Conservation (phyloP, 2,888 invertebrate species). For the Caenorhabditis macrosperma region DNA sequence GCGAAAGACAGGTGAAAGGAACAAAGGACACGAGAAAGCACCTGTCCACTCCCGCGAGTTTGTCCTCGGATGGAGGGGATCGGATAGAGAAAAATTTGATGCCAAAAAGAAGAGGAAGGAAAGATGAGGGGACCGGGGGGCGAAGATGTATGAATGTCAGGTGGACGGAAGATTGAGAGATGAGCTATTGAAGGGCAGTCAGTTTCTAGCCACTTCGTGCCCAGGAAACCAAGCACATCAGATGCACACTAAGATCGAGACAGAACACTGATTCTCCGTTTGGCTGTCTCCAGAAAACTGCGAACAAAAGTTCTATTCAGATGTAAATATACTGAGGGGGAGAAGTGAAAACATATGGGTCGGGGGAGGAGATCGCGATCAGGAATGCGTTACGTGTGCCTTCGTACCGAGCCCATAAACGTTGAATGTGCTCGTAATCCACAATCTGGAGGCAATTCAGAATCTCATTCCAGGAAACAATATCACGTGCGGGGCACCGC, state of each 20-base stretch:
- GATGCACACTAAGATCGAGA: too few species aligned
- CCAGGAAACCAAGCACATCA: too few species aligned
- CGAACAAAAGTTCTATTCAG: background rate
- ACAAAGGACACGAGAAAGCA: background rate
- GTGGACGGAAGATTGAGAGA: background rate
- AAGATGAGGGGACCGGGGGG: background rate
- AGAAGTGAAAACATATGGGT: background rate
- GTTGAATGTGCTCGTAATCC: slow-evolving; percentile 48
- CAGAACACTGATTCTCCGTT: too few species aligned
- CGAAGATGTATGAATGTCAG: background rate
- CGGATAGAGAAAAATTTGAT: too few species aligned
- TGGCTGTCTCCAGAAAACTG: background rate
- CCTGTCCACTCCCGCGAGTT: background rate
- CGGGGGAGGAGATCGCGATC: slow-evolving; percentile 8
- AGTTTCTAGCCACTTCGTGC: background rate
- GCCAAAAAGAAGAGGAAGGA: background rate
- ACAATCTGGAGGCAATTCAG: slow-evolving; percentile 47
- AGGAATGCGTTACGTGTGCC: slow-evolving; percentile 19
- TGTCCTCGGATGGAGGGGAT: background rate
- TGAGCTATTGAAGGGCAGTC: background rate
- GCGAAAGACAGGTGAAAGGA: slow-evolving; percentile 23
- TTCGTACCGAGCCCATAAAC: slow-evolving; percentile 27
- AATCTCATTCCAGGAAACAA: slow-evolving; percentile 38
- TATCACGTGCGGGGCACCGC: slow-evolving; percentile 14
- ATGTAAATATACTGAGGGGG: background rate